Percentiles rank a stretch among this genome's conserved stretches.
Conservation (phyloP, 37 sponge, comb jelly and placozoan species). For the Lycopodina hypogea region DNA sequence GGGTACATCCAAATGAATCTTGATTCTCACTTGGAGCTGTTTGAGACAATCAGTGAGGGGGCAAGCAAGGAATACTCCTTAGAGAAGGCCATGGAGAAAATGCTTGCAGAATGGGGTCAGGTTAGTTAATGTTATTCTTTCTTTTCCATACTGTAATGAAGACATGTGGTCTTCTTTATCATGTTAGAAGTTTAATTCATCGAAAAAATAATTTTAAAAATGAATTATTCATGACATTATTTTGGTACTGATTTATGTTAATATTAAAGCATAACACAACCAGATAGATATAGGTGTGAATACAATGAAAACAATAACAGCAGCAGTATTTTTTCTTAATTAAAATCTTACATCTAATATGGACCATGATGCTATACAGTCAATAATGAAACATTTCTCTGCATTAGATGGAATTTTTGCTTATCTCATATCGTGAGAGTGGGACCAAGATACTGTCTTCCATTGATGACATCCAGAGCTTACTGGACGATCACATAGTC, state of each 20-base stretch:
- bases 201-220: background rate
- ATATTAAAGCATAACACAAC: no score
- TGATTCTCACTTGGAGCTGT: slow-evolving; percentile 92
- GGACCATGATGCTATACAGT: no score
- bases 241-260: background rate
- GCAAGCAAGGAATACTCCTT: slow-evolving; percentile 97
- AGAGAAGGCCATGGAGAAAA: slow-evolving; percentile 98
- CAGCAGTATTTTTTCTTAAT: background rate
- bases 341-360: background rate
- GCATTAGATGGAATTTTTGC: slow-evolving; percentile 78
- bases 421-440: slow-evolving; percentile 90
- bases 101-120: slow-evolving; percentile 94
- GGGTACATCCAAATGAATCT: slow-evolving; percentile 90
- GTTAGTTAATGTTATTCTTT: slow-evolving; percentile 42
- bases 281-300: no score
- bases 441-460: slow-evolving; percentile 96
- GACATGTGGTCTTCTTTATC: background rate
- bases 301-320: background rate
- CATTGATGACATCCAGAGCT: slow-evolving; percentile 97
- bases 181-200: no score
- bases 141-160: background rate
- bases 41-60: slow-evolving; percentile 97
- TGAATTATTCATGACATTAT: background rate
- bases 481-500: slow-evolving; percentile 98
- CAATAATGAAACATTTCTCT: background rate